Base-by-base conservation (phyloP, 2,797 vertebrate genomes). In the Etheostoma perlongum region DNA sequence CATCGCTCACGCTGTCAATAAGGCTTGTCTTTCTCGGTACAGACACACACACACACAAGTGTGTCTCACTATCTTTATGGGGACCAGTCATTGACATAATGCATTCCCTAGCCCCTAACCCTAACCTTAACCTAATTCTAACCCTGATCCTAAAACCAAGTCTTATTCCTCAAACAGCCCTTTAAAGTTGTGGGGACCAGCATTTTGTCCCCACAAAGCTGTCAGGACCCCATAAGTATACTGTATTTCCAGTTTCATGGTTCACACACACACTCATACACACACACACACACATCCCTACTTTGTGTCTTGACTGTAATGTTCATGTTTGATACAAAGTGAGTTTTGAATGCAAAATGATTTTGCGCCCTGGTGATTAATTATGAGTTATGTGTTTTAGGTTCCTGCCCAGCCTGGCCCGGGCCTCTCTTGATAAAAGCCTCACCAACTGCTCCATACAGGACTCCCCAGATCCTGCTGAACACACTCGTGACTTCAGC, bases 21-120 rank as follows among this genome's bases (percentile, higher is more conserved):
- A 98, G 94, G 97, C 98, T 57, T 99, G 98, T 79, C 96, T 99
- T 68, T 97, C 98, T 88, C 97, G 98, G 98, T 99, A 94, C 66
- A 47, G 3, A 2, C 25, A 27, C 27, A 27, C 27, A 27, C 27
- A 27, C 27, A 27, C 27, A 27, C 27, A 27, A 23, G 21, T 23
- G 21, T 23, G 21, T 23, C 21, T 23, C 21, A 23, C 21, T 23
- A 23, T 23, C 21, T 23, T 23, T 23, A 23, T 23, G 21, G 21
- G 21, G 21, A 23, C 21, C 21, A 23, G 21, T 23, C 21, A 23
- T 23, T 23, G 21, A 23, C 21, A 23, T 23, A 23, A 23, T 23
- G 21, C 21, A 23, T 23, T 23, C 21, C 21, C 21, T 23, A 23
- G 21, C 21, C 21, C 21, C 21, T 23, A 1, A 23, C 21, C 21